Percentiles rank a stretch among this genome's conserved stretches.
These are phyloP conservation scores for Todus mexicanus DNA, from an alignment of 2,797 vertebrate genomes.

Conservation along the genomic window DNA sequence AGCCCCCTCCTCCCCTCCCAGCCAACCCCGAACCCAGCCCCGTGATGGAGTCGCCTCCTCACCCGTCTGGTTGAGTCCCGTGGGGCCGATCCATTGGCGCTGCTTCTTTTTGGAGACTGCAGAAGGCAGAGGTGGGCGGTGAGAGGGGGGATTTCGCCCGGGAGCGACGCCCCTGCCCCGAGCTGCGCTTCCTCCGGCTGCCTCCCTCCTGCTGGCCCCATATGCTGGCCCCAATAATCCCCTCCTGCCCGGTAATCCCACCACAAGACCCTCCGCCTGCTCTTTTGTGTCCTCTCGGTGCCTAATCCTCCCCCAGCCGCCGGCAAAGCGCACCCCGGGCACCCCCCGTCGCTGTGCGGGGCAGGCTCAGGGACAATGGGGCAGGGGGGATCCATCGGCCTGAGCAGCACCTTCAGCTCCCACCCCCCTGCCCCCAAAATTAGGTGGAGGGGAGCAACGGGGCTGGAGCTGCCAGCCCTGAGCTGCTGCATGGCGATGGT, in stretches of 20 bases:
- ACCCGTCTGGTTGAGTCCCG: slow-evolving; percentile 69
- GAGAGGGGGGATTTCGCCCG: neutral
- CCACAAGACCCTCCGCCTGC: neutral
- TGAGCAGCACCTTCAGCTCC: neutral
- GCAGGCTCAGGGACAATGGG: neutral
- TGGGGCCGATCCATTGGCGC: slow-evolving; percentile 77
- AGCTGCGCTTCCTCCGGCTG: neutral
- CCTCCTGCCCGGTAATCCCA: neutral
- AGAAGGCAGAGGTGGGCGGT: neutral
- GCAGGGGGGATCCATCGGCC: neutral
- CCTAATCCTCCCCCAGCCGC: neutral
- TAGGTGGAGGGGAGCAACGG: neutral
- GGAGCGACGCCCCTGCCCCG: neutral
- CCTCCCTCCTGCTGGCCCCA: neutral
- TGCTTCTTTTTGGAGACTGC: slow-evolving; percentile 73
- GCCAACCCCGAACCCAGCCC: neutral
- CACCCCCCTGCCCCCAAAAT: fast-evolving
- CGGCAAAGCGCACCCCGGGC: neutral
- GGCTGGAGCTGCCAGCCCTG: neutral
- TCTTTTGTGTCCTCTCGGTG: neutral
- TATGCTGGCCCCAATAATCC: neutral
- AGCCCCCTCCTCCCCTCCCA: neutral
- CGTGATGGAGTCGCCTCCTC: neutral
- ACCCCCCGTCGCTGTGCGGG: neutral
- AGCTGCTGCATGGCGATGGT: fast-evolving